Conservation (phyloP, 2,888 invertebrate genomes). For the Plagodis pulveraria region DNA sequence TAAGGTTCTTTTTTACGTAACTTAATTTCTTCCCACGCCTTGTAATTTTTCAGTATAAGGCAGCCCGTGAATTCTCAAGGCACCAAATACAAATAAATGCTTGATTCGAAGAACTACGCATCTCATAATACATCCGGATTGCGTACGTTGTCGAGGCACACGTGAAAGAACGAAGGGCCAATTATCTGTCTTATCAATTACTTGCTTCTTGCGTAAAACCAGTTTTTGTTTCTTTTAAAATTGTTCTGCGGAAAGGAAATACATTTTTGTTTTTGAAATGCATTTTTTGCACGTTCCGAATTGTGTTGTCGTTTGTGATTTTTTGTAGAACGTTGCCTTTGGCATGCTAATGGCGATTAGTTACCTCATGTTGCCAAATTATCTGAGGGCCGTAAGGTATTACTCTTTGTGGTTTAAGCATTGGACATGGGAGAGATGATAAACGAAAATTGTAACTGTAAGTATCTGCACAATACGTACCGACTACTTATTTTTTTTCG, state of each 20-base stretch:
- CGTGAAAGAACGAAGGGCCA: conserved; percentile 20
- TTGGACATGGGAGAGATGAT: too few relatives aligned
- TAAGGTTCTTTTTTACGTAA: too few relatives aligned
- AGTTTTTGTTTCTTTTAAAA: conserved; percentile 18
- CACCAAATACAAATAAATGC: not conserved
- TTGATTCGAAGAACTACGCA: conserved; percentile 22
- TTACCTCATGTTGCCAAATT: too few relatives aligned
- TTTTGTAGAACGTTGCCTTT: not conserved
- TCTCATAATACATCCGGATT: conserved; percentile 28
- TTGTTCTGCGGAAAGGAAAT: conserved; percentile 5
- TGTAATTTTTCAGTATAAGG: not conserved
- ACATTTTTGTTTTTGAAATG: too few relatives aligned
- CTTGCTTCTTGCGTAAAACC: conserved; percentile 8
- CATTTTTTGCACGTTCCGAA: conserved; percentile 3
- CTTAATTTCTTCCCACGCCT: too few relatives aligned
- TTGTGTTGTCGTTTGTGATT: not conserved
- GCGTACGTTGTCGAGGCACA: conserved; percentile 9
- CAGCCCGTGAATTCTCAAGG: not conserved
- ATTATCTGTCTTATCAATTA: conserved; percentile 26
- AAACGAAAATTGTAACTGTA: too few relatives aligned
- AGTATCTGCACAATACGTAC: too few relatives aligned
- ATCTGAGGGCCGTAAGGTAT: too few relatives aligned
- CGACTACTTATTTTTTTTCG: too few relatives aligned
- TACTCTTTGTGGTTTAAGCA: too few relatives aligned
- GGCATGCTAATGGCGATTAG: too few relatives aligned